Base-by-base conservation (phyloP, 1,140 invertebrate genomes). In the Tetramorium simillimum region DNA sequence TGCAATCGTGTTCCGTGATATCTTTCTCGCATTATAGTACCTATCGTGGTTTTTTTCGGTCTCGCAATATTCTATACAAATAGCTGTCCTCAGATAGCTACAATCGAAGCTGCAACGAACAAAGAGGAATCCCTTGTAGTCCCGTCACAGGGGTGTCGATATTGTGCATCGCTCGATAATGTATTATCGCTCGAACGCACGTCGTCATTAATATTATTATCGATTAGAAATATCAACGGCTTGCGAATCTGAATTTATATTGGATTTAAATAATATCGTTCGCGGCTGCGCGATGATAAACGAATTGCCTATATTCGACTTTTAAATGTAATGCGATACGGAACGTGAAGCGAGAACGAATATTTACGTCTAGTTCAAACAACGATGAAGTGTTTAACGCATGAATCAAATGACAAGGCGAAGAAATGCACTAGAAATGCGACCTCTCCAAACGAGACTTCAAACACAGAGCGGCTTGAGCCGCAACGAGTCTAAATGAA, bases 161-260 rank as follows among this genome's bases (percentile, higher is more conserved):
- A 46, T 24, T 33, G 53, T 5, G 21, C 33, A 33, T 33, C 33
- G 33, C 33, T 33, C 33, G 33, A 33, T 33, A 33, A 33, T 33
- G 7, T 28, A 18, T n/a, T 51, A 69, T 40, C 46, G 24, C 51
- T 43, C 21, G 4, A 70, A 24, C 16, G 84, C 40, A 43, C 18
- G 9, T 0, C 18, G n/a, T 90, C 76, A 56, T 91, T 91, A 88
- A 91, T 89, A 87, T 85, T 84, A 58, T 84, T 70, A 84, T 84
- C 60, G 65, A 86, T 84, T 70, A 46, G 6, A 46, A 84, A 16
- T 49, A 46, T 60, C 24, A 51, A 21, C 24, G 14, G 18, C 10
- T 75, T 46, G 24, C 37, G 14, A 4, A 70, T 58, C 63, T 81
- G 62, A 70, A 70, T 70, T 70, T 56, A 81, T 81, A 75, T 73